These are phyloP conservation scores for Bucorvus abyssinicus DNA, from an alignment of 2,797 vertebrate genomes.

Conservation along the genomic window DNA sequence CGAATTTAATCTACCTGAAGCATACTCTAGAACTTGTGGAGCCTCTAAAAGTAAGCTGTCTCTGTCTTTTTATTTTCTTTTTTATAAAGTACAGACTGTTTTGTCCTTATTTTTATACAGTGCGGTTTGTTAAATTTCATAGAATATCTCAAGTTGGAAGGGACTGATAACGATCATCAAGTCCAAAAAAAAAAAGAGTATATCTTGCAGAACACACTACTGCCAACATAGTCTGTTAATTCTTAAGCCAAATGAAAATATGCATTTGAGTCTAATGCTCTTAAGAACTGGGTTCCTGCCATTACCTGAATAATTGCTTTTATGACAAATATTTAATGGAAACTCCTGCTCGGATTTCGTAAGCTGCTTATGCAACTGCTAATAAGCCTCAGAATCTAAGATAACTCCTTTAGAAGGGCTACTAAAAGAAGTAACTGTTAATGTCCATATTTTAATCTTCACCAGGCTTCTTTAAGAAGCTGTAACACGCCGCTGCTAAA, in stretches of 20 bases:
- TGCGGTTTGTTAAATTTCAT: background rate
- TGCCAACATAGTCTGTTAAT: background rate
- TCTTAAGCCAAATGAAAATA: background rate
- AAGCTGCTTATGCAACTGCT: background rate
- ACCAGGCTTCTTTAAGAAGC: slow-evolving; percentile 83
- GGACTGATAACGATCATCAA: rapidly evolving
- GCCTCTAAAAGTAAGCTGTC: slow-evolving; percentile 83
- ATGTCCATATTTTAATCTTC: slow-evolving; percentile 39
- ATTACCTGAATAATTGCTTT: background rate
- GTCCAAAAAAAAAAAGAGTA: background rate
- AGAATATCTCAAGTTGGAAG: background rate
- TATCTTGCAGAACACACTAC: background rate
- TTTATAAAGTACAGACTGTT: background rate
- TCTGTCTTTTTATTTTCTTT: background rate
- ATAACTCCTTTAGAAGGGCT: background rate
- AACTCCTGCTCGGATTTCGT: background rate
- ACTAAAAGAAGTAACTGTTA: background rate
- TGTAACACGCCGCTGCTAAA: slow-evolving; percentile 87
- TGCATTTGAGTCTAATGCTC: rapidly evolving
- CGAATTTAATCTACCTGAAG: slow-evolving; percentile 94
- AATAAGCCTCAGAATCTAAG: background rate
- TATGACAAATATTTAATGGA: background rate
- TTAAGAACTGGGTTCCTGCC: background rate
- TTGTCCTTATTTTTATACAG: background rate
- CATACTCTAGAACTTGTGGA: slow-evolving; percentile 92